These are phyloP conservation scores for Lissonota sp. DNA, from an alignment of 2,888 invertebrate species.

Conservation along the genomic window DNA sequence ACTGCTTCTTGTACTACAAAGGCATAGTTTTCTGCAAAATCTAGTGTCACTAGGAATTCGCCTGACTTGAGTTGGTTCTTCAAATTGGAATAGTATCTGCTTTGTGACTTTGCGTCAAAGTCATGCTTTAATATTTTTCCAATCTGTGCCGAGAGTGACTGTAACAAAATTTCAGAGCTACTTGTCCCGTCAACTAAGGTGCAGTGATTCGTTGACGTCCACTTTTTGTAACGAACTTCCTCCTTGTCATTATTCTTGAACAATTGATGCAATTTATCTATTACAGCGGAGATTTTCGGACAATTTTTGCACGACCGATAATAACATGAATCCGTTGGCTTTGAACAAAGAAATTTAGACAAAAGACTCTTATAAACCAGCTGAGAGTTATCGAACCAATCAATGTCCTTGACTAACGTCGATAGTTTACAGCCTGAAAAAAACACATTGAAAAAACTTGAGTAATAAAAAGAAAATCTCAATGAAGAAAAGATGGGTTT, in stretches of 20 bases:
- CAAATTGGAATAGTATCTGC: conserved; percentile 45
- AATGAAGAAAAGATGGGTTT: not conserved
- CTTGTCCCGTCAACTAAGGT: conserved; percentile 34
- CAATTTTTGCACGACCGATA: conserved; percentile 40
- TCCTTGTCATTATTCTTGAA: conserved; percentile 36
- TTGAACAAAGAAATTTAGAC: conserved; percentile 40
- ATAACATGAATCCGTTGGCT: conserved; percentile 33
- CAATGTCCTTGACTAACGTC: conserved; percentile 24
- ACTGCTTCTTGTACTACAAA: conserved; percentile 66
- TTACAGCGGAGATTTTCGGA: conserved; percentile 20
- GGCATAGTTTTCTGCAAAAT: conserved; percentile 70
- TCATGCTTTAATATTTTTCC: conserved; percentile 47
- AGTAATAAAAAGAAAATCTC: conserved; percentile 6
- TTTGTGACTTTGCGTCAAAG: conserved; percentile 64
- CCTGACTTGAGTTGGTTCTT: conserved; percentile 54
- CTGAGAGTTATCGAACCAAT: conserved; percentile 35
- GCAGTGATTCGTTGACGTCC: conserved; percentile 40
- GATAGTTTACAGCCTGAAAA: conserved; percentile 40
- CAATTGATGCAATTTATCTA: conserved; percentile 23
- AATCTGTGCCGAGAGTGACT: conserved; percentile 36
- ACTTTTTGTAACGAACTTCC: conserved; percentile 47
- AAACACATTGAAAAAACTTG: conserved; percentile 21
- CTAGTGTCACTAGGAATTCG: conserved; percentile 61
- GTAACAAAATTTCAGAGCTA: conserved; percentile 34
- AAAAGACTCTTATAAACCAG: conserved; percentile 33